phyloP scores from a whole-genome alignment of 1,140 invertebrate species.

The Mizuhopecten yessoensis region DNA sequence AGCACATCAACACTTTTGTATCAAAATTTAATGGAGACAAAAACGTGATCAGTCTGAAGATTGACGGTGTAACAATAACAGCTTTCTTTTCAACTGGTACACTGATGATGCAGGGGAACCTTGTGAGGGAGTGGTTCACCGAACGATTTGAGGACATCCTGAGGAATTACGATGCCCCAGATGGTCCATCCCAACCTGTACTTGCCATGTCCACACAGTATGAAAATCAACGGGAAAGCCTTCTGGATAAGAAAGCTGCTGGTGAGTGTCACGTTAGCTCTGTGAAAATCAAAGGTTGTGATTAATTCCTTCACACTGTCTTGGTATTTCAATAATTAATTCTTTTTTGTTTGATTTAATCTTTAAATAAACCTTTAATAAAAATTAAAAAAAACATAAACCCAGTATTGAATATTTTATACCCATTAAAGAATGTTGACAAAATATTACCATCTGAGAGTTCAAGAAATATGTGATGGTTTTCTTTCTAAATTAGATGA shows the following conservation, averaged over 20 bases:
- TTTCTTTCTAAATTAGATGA: not conserved
- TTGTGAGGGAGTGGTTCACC: constrained; percentile 72
- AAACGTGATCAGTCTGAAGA: constrained; percentile 68
- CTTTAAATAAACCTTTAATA: no score
- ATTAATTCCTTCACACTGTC: no score
- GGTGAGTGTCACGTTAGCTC: not conserved
- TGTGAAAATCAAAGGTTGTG: no score
- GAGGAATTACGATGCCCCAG: constrained; percentile 63
- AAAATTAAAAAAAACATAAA: no score
- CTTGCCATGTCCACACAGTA: constrained; percentile 58
- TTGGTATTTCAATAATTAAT: no score
- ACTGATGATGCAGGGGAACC: constrained; percentile 68
- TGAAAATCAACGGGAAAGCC: constrained; percentile 62
- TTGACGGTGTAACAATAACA: constrained; percentile 70
- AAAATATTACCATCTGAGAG: no score
- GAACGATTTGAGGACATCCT: constrained; percentile 65
- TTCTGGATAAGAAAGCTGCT: constrained; percentile 43
- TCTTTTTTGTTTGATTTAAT: no score
- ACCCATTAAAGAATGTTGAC: no score
- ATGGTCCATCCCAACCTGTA: constrained; percentile 49
- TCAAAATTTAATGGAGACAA: constrained; percentile 63
- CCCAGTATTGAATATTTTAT: no score
- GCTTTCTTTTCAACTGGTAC: constrained; percentile 68
- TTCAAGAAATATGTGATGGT: not conserved
- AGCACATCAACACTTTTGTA: constrained; percentile 65